Base-by-base conservation (phyloP, 1,140 invertebrate genomes). In the Nixonia krombeini region DNA sequence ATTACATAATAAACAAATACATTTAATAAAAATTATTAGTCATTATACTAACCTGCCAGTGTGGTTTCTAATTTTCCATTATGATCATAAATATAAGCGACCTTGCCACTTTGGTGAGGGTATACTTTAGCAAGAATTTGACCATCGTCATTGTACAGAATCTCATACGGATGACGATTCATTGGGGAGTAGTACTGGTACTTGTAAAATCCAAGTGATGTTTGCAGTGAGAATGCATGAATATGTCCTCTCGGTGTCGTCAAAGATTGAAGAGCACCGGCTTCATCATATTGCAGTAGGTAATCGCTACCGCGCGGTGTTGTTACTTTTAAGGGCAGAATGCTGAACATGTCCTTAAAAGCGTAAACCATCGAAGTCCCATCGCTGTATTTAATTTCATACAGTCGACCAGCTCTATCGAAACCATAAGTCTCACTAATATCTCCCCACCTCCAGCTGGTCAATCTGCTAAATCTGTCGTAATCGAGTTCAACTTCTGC, bases 191-290 rank as follows among this genome's bases (percentile, higher is more conserved):
- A 94, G 82, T 96, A 96, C 73, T 94, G 92, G 73, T 96, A 94
- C 75, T 96, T 96, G 79, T 96, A 96, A 80, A 94, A 95, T 12
- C 96, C 96, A 1, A 98, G 85, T 0, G 95, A 95, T 0, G 95
- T 96, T 81, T 97, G 94, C 4, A 96, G 86, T 0, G 92, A 92
- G 80, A 98, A 98, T 0, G 93, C 91, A 74, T 98, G 96, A 40
- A 96, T 96, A 65, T 96, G 95, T 10, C 95, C 94, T 52, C 94
- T 87, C 0, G 96, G 96, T 2, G 96, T 98, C 0, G 94, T 96
- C 6, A 98, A 79, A 2, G 93, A 93, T 72, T 96, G 92, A 1
- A 98, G 86, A 6, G 96, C 95, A 9, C 96, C 96, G 6, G 94
- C 92, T 62, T 94, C 91, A 75, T 98, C 96, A 70, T 97, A 97